Evolutionary conservation across 1,140 invertebrate species (phyloP), one percentile per base, ranked within the genome.

Genomic region (Hermetia illucens): DNA sequence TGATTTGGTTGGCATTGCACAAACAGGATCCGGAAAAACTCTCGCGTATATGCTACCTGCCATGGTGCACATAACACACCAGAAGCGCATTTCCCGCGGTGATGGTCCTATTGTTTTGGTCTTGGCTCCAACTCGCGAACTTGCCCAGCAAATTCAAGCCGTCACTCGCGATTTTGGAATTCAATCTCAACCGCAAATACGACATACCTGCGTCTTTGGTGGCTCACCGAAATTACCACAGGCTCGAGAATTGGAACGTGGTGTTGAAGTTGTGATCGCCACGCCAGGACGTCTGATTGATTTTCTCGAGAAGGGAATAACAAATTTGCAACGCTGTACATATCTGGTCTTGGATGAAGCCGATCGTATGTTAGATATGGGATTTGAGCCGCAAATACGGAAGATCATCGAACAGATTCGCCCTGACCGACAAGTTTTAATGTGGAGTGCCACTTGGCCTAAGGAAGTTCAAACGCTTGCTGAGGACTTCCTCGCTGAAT

Each of bases 401-500:
- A 96, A 96, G 61, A 98, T 98, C 44, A 82, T 98, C 42, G 82
- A 91, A 53, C 92, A 98, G 59, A 93, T 98, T 48, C 72, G 82
- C 51, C 89, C 90, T 4, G 89, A 96, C 57, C 71, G 92, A 32
- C 93, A 97, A 64, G 90, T 91, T 3, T 68, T 97, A 3, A 98
- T 98, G 94, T 98, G 93, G 89, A 93, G 87, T 32, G 94, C 94
- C n/a, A 98, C 94, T 5, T 98, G 94, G 94, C 94, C 94, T 2
- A 95, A 95, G 62, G 93, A 98, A 66, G 93, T 98, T 3, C 81
- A 90, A 55, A 75, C 77, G 19, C 62, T 98, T 1, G 94, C 94
- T 39, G 87, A 93, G 58, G 93, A 98, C 53, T 98, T 96, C 51
- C 69, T 97, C 5, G 79, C 70, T 39, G 82, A 96, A 59, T 93